Evolutionary conservation across 30 jellyfish, hydroid and myxozoan genomes (phyloP), one percentile per base, ranked within the genome.

Genomic region (Phacellophora camtschatica): DNA sequence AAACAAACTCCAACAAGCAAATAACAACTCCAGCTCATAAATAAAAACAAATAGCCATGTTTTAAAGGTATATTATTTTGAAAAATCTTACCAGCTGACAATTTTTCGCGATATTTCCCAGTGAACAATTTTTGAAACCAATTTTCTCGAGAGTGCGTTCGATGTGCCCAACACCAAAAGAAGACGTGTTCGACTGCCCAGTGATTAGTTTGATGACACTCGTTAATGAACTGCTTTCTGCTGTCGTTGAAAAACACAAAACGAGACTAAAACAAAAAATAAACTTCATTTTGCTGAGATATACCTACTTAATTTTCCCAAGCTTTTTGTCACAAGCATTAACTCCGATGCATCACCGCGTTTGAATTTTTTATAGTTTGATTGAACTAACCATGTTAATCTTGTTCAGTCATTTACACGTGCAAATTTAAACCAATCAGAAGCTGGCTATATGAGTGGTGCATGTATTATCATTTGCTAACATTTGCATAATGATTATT

Each of bases 71-170:
- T 7, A 20, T 2, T n/a, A 33, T 64, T 43, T 49, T 54, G 2
- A 28, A 24, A 15, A 36, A 35, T 41, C 91, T 31, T 36, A 80
- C 91, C 69, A 46, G 49, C 37, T 80, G 91, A 54, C 91, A 80
- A 5, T 64, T 45, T 5, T 25, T 45, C 15, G n/a, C 33, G 13
- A 20, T 6, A 0, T 41, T 37, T 6, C 39, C 56, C 12, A 16
- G 22, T 2, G 76, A 39, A 42, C 91, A 80, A 33, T 80, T 65
- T 46, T 80, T 80, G 69, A 80, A 80, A 23, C 91, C 91, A 51
- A 80, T 33, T 35, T 34, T 28, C 5, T 51, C 23, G 57, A 75
- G 50, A 23, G 42, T 71, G 5, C 22, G 12, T n/a, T 58, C 59
- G 5, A 75, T 30, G 13, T 75, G 50, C 31, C 42, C 25, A 75